Base-by-base conservation (phyloP, 2,797 vertebrate genomes). In the Typhlichthys subterraneus region DNA sequence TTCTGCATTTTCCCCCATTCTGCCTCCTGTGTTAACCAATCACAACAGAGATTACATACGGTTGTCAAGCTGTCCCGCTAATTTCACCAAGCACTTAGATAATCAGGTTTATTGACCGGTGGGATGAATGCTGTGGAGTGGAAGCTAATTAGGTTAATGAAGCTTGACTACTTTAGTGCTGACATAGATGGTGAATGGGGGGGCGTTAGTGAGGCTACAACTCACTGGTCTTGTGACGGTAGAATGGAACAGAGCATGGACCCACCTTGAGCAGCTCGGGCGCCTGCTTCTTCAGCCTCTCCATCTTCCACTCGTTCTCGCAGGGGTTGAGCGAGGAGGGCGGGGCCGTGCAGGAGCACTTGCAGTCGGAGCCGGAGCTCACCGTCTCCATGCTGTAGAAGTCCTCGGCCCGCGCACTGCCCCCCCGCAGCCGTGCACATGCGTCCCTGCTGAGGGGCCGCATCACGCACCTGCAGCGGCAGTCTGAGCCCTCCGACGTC, bases 381-480 rank as follows among this genome's bases (percentile, higher is more conserved):
- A 99, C 94, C 0, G 97, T 99, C 92, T 99, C 97, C 79, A 99
- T 97, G 0, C 96, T 95, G 88, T 98, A 99, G 91, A 95, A 97
- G 76, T 99, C 97, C 81, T 99, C 97, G 53, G 94, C 94, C 0
- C 94, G 89, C 0, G 90, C 78, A 0, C 86, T 92, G 64, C 97
- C 97, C 0, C 62, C 93, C 38, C 92, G 91, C 75, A 98, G 90
- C 1, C 95, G 93, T 72, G 85, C 82, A 71, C 97, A 99, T 0
- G 97, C 96, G 0, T 98, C 97, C 69, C 91, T 94, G 87, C 92
- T 96, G 13, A 99, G 91, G 0, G 97, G 97, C 0, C 97, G 88
- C 96, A 99, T 94, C 91, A 99, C 95, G 86, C 97, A 99, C 88
- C 98, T 98, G 69, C 97, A 99, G 77, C 95, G 96, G 85, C 97